Conservation (phyloP, 2,888 invertebrate genomes). For the Tolmerus cingulatus region DNA sequence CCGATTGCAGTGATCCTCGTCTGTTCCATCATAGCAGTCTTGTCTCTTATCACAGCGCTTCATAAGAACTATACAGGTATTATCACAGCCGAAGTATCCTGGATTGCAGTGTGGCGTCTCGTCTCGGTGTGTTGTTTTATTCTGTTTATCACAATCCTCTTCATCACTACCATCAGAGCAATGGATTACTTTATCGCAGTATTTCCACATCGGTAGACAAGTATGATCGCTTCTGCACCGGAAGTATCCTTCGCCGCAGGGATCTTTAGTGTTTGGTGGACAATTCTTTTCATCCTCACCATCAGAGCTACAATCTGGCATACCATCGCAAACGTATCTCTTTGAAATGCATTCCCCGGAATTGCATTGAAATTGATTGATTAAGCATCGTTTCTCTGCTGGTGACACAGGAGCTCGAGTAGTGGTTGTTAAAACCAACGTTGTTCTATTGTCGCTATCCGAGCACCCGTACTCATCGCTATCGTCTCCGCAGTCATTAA, state of each 20-base stretch:
- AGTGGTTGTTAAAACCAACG: conserved; percentile 50
- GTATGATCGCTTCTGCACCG: conserved; percentile 70
- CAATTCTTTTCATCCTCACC: conserved; percentile 71
- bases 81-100: conserved; percentile 70
- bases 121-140: not conserved
- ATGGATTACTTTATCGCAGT: conserved; percentile 66
- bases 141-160: conserved; percentile 58
- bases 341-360: conserved; percentile 69
- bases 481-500: conserved; percentile 78
- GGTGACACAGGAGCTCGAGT: conserved; percentile 53
- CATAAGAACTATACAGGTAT: conserved; percentile 68
- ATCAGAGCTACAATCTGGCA: conserved; percentile 66
- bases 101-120: conserved; percentile 43
- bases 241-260: conserved; percentile 65
- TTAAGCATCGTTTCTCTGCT: conserved; percentile 59
- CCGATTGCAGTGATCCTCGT: conserved; percentile 73
- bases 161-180: conserved; percentile 69
- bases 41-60: conserved; percentile 72
- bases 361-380: conserved; percentile 52
- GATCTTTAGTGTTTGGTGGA: conserved; percentile 54
- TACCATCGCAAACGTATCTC: conserved; percentile 66
- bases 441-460: conserved; percentile 45
- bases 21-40: conserved; percentile 78
- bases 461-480: conserved; percentile 76
- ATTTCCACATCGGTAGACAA: conserved; percentile 66